Evolutionary conservation across 2,113 vertebrate genomes (phyloP), one percentile per base, ranked within the genome.

Genomic region (Phaetusa simplex): DNA sequence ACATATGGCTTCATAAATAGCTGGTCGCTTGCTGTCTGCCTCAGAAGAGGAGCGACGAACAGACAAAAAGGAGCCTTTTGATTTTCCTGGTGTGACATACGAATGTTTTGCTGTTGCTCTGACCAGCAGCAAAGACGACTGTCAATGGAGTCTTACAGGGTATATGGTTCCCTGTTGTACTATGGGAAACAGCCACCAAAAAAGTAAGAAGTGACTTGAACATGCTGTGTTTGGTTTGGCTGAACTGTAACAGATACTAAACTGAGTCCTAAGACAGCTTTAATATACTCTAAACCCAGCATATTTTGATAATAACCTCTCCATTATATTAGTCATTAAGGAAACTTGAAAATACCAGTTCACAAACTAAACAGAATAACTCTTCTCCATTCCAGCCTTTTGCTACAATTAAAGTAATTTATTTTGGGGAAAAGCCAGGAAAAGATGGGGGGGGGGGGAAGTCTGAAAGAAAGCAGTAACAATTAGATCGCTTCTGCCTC

Each of bases 281-380:
- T 95, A 81, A 64, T n/a, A 49, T 19, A n/a, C 59, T 70, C 88
- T 88, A 80, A 92, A 83, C 5, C 11, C 42, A 86, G 73, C 64
- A 78, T 87, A 86, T 89, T 95, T 95, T 96, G 83, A 71, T 95
- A 95, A 94, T 95, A 94, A 91, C n/a, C n/a, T 84, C 69, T 71
- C 59, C 49, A 92, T 95, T 97, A 81, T 66, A 66, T 84, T 91
- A 79, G 81, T 88, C 74, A 90, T 96, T 82, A 90, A 93, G 66
- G 36, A 96, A 96, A 95, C 91, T 96, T 91, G 93, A 95, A 97
- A 96, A 96, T 95, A 97, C 81, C 96, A 71, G 94, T 89, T 96
- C 77, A 71, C 58, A 93, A 96, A 67, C 81, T 84, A 71, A 96
- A 71, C 81, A 93, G 61, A 96, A 93, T 76, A 89, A 97, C 52